Evolutionary conservation across 2,888 invertebrate genomes (phyloP), one percentile per base, ranked within the genome.

Genomic region (Pelosia muscerda): DNA sequence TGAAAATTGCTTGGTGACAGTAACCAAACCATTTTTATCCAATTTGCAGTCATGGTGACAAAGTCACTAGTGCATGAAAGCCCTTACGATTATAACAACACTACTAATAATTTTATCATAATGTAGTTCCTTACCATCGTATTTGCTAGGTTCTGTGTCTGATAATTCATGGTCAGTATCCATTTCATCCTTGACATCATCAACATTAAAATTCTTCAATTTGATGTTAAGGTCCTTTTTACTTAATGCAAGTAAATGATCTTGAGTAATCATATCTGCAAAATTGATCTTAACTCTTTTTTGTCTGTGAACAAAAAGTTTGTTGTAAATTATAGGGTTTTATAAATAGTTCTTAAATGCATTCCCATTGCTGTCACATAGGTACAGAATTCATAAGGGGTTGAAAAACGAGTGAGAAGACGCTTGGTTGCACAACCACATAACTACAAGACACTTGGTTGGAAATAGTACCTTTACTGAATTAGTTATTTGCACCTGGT

Each of bases 201-300:
- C 86, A 15, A 84, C 79, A 68, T 87, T 85, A 70, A 86, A 93
- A 78, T 86, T 89, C 73, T 93, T 94, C 1, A 95, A 87, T 22
- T 90, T 83, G 34, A 95, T 93, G 55, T 76, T 90, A 2, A 94
- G 81, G 58, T 92, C 92, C 68, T 86, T 90, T 76, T 80, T 86
- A 67, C 84, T 88, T 25, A 94, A 81, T 23, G 92, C 88, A 59
- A 91, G 83, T 31, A 90, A 74, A 68, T 94, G 93, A 26, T 92
- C 87, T 62, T 86, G 86, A 60, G 94, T 91, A 81, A 95, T 94
- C 55, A 89, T 84, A 63, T 92, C 86, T 2, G 84, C 77, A 72
- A 93, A 94, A 77, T 91, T 95, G 1, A 94, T 90, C 73, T 90
- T 93, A 2, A 81, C 82, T 31, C 95, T 81, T 76, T 92, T 94